Conservation (phyloP, 1,140 invertebrate species). For the Galleria mellonella region DNA sequence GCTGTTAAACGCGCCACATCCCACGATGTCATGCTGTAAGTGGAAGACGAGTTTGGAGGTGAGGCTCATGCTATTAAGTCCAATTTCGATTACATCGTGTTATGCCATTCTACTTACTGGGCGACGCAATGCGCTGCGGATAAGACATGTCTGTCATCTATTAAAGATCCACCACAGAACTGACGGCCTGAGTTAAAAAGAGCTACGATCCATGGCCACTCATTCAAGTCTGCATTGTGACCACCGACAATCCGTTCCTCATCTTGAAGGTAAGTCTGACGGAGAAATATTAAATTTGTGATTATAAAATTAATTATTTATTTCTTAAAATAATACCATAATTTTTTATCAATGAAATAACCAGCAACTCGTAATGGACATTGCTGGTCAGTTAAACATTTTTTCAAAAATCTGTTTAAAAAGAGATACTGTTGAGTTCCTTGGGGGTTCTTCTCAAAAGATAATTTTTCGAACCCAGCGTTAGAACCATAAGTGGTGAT, state of each 20-base stretch:
- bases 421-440: no score
- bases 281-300: conserved; percentile 1
- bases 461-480: no score
- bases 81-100: no score
- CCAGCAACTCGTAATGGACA: no score
- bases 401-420: no score
- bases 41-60: neutral
- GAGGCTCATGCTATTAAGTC: no score
- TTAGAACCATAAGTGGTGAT: no score
- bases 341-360: no score
- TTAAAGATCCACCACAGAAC: conserved; percentile 93
- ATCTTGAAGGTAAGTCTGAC: conserved; percentile 63
- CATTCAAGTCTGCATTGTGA: conserved; percentile 84
- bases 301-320: no score
- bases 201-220: conserved; percentile 91
- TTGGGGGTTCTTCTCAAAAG: no score
- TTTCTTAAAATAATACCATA: no score
- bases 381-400: no score
- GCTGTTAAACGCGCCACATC: conserved; percentile 88
- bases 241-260: conserved; percentile 90
- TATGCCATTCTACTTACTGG: conserved; percentile 79
- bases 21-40: conserved; percentile 89
- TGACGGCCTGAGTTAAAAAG: conserved; percentile 88
- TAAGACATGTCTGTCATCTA: conserved; percentile 87
- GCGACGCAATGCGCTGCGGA: conserved; percentile 94